Base-by-base conservation (phyloP, 2,888 invertebrate species). In the Tachina lurida region DNA sequence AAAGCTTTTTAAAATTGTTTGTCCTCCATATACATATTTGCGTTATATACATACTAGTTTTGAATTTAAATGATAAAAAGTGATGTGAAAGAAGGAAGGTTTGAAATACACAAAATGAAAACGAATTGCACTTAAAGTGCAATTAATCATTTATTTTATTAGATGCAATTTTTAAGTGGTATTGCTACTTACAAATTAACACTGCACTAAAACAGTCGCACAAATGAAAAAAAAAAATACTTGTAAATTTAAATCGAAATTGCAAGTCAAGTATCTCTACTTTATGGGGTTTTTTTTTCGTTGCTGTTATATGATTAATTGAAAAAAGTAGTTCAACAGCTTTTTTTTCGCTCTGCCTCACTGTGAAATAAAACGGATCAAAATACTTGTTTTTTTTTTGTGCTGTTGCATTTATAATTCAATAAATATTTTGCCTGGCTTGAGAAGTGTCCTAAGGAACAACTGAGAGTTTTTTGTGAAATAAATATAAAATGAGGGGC, bases 91-190 rank as follows among this genome's bases (percentile, higher is more conserved):
- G 17, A 52, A 81, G 58, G 17, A 80, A 56, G 43, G 68, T 41
- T 52, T 31, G 7, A 31, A 31, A 31, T 31, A 31, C 31, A 31
- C 2, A 2, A 49, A 70, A 76, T 3, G 12, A 15, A 63, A 56
- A 81, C 58, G 41, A 76, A 63, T 58, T 70, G 67, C 86, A 86
- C 86, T 86, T 86, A 86, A 83, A 76, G 62, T 76, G 73, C 62
- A 86, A 86, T 83, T 83, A 86, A 86, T 86, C 86, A 86, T 74
- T 86, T 86, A 83, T 83, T 86, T 86, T 86, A 83, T 86, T 86
- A 83, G 86, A 80, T 78, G 85, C 80, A 68, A 80, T 75, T 78
- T 60, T 84, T 82, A 82, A 84, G 84, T 84, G 84, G 73, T 70
- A 49, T 22, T 87, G 70, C 75, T 75, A 76, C 68, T 76, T 76